Percentiles rank a stretch among this genome's conserved stretches.
These are phyloP conservation scores for Virgularia gustaviana DNA, from an alignment of 92 coral and sea anemone species.

Conservation along the genomic window DNA sequence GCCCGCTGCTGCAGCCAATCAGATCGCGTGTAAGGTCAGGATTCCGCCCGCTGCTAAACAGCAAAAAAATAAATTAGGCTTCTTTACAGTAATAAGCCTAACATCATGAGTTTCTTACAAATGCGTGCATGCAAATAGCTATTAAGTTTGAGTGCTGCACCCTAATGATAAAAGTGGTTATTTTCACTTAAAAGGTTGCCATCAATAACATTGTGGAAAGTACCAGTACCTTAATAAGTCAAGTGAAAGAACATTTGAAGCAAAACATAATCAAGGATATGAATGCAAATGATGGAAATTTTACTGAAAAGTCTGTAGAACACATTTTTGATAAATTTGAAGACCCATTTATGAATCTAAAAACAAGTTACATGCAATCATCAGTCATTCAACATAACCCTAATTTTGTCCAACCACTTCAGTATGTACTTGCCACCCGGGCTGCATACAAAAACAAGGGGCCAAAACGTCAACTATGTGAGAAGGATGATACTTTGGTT, in stretches of 20 bases:
- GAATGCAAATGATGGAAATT: not conserved
- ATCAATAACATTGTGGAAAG: slow-evolving; percentile 1
- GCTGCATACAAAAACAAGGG: slow-evolving; percentile 15
- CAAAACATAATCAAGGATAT: slow-evolving; percentile 1
- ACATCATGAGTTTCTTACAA: not conserved
- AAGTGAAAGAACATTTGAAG: slow-evolving; percentile 17
- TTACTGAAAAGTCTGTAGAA: slow-evolving; percentile 12
- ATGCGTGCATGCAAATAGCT: not conserved
- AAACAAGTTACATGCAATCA: slow-evolving; percentile 12
- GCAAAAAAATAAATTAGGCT: not conserved
- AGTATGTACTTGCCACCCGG: slow-evolving; percentile 13
- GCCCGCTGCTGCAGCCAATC: too few species aligned
- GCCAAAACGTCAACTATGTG: slow-evolving; percentile 20
- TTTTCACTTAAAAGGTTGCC: slow-evolving; percentile 14
- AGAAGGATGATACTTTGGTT: slow-evolving; percentile 10
- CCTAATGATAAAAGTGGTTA: not conserved
- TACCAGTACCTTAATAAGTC: slow-evolving; percentile 4
- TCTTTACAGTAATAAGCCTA: not conserved
- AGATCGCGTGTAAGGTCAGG: too few species aligned
- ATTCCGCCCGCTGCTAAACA: too few species aligned
- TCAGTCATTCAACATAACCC: not conserved
- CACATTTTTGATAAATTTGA: slow-evolving; percentile 23
- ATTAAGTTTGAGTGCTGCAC: not conserved
- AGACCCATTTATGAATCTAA: slow-evolving; percentile 12
- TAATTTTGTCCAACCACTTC: slow-evolving; percentile 5